Base-by-base conservation (phyloP, 1,140 invertebrate species). In the Hydropsyche tenuis region DNA sequence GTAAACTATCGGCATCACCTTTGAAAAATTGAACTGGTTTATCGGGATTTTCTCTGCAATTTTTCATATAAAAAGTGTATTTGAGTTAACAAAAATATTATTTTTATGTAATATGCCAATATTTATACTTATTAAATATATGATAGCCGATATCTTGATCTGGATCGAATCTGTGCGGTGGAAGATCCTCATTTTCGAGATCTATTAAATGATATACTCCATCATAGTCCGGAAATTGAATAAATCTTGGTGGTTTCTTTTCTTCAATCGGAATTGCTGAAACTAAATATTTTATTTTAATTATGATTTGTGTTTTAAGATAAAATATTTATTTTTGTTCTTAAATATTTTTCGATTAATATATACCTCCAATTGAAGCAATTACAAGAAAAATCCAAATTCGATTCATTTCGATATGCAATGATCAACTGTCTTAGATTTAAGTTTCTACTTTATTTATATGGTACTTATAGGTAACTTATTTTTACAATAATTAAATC, bases 171-270 rank as follows among this genome's bases (percentile, higher is more conserved):
- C 20, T 43, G 12, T 45, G 16, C 9, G 4, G 16, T 18, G 69
- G 69, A 60, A 60, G 56, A 56, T 42, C 30, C 9, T 70, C 48
- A 27, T 70, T 78, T 27, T 82, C 79, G 0, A 82, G 71, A 69
- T 83, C 82, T 6, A 82, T 79, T 7, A 12, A 46, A 45, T 82
- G 80, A 74, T 79, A 71, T 43, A 72, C 23, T 16, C 80, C 81
- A 43, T 82, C 78, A 9, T 74, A 80, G 65, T 76, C 81, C 0
- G 80, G 77, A 23, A 81, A 78, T 25, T 80, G 68, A 6, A 82
- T 74, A 46, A 75, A 82, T 1, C 80, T 76, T 0, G 75, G 72
- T 65, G 14, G 20, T 64, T 63, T 45, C 27, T 76, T 69, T 70
- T 73, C 42, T 12, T 76, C 72, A 11, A 45, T 60, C 12, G 23